Evolutionary conservation across 2,888 invertebrate genomes (phyloP).

Genomic region (Cetonia aurata): DNA sequence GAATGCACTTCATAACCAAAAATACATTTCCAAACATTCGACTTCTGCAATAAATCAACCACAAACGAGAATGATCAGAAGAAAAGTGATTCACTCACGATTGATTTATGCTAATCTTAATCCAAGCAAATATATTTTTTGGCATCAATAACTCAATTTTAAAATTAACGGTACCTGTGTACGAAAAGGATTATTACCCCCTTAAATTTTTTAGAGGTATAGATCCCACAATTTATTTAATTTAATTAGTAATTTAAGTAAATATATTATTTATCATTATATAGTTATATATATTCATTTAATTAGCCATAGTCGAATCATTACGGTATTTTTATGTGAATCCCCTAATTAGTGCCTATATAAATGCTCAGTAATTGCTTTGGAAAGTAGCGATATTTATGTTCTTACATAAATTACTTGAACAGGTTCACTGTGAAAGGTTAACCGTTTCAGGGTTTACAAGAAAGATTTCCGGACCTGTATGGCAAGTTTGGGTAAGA

Average conservation of each 20-base stretch:
- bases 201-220: background rate
- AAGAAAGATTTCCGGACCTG: constrained; percentile 63
- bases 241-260: background rate
- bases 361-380: background rate
- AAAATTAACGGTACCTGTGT: constrained; percentile 6
- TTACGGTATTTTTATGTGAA: background rate
- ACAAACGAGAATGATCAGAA: constrained; percentile 18
- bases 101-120: constrained; percentile 3
- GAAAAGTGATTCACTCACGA: constrained; percentile 2
- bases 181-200: background rate
- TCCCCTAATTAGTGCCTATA: background rate
- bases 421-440: too few relatives aligned
- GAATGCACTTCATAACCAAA: background rate
- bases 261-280: too few relatives aligned
- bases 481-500: constrained; percentile 66
- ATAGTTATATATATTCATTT: too few relatives aligned
- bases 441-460: constrained; percentile 57
- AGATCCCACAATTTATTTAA: background rate
- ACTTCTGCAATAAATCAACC: constrained; percentile 11
- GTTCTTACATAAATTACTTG: background rate
- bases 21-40: constrained; percentile 6
- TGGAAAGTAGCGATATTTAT: constrained; percentile 20
- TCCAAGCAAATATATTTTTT: constrained; percentile 18
- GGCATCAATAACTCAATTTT: constrained; percentile 9
- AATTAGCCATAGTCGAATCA: background rate